Percentiles rank a stretch among this genome's conserved stretches.
Evolutionary conservation across 2,888 invertebrate genomes (phyloP).

Genomic region (Mylabris sibirica): DNA sequence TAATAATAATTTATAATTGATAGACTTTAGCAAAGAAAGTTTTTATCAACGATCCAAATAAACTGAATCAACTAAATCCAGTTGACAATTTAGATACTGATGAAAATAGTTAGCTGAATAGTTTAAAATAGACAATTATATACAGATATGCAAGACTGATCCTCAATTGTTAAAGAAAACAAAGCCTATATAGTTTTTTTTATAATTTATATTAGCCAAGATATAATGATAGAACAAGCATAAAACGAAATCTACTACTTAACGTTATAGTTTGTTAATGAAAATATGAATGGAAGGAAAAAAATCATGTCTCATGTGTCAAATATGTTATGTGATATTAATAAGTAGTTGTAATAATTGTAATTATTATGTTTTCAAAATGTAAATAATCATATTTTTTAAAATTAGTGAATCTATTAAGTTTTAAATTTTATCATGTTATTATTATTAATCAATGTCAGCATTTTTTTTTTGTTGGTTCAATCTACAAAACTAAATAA

Average conservation of each 20-base stretch:
- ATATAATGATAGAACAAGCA: not conserved
- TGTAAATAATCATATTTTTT: constrained; percentile 19
- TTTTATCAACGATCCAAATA: constrained; percentile 81
- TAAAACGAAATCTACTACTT: not conserved
- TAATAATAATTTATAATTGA: constrained; percentile 34
- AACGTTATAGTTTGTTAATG: constrained; percentile 16
- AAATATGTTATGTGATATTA: constrained; percentile 59
- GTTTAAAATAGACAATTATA: constrained; percentile 18
- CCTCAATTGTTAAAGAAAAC: constrained; percentile 42
- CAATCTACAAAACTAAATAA: not conserved
- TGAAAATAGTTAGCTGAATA: constrained; percentile 42
- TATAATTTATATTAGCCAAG: constrained; percentile 43
- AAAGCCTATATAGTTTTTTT: constrained; percentile 50
- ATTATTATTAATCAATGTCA: not conserved
- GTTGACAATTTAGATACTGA: constrained; percentile 46
- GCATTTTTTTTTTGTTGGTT: constrained; percentile 19
- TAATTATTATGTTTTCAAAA: not conserved
- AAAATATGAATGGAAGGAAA: too few species aligned
- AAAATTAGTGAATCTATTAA: constrained; percentile 16
- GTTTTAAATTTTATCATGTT: constrained; percentile 14
- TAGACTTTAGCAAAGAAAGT: constrained; percentile 82
- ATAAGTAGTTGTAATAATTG: constrained; percentile 37
- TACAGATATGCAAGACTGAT: constrained; percentile 49
- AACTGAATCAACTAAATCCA: constrained; percentile 66
- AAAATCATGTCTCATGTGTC: constrained; percentile 54